These are phyloP conservation scores for Pomacea maculata DNA, from an alignment of 1,140 invertebrate genomes.

Conservation along the genomic window DNA sequence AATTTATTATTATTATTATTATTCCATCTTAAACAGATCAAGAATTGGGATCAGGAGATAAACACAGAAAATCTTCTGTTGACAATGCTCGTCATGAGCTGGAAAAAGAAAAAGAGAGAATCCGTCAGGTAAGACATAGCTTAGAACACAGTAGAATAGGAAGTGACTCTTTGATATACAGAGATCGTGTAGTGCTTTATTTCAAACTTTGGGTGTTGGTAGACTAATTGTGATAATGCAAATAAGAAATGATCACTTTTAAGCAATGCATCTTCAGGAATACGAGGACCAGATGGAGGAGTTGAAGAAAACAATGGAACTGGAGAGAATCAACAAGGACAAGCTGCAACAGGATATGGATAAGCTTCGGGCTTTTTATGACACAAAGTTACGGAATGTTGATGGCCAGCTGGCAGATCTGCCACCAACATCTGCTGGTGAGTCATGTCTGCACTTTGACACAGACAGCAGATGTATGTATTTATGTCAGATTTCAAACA, in stretches of 20 bases:
- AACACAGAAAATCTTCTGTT: slow-evolving; percentile 8
- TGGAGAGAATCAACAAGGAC: slow-evolving; percentile 71
- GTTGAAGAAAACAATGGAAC: slow-evolving; percentile 69
- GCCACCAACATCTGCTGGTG: slow-evolving; percentile 56
- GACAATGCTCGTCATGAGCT: slow-evolving; percentile 40
- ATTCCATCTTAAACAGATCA: background rate
- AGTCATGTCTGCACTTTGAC: background rate
- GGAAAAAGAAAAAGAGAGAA: slow-evolving; percentile 53
- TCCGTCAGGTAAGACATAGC: slow-evolving; percentile 45
- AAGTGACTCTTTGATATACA: background rate
- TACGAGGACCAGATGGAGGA: slow-evolving; percentile 70
- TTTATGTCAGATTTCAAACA: too few species aligned
- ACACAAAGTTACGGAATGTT: slow-evolving; percentile 67
- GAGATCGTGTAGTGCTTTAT: background rate
- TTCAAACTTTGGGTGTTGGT: background rate
- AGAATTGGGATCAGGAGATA: slow-evolving; percentile 11
- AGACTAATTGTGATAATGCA: background rate
- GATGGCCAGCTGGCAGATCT: slow-evolving; percentile 59
- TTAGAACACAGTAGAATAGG: background rate
- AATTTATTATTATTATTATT: too few species aligned
- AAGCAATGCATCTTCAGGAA: slow-evolving; percentile 50
- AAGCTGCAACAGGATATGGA: slow-evolving; percentile 72
- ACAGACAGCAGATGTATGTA: too few species aligned
- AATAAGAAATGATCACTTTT: background rate
- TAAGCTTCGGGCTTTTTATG: slow-evolving; percentile 70